Conservation (phyloP, 2,888 invertebrate species). For the Fragum whitleyi region DNA sequence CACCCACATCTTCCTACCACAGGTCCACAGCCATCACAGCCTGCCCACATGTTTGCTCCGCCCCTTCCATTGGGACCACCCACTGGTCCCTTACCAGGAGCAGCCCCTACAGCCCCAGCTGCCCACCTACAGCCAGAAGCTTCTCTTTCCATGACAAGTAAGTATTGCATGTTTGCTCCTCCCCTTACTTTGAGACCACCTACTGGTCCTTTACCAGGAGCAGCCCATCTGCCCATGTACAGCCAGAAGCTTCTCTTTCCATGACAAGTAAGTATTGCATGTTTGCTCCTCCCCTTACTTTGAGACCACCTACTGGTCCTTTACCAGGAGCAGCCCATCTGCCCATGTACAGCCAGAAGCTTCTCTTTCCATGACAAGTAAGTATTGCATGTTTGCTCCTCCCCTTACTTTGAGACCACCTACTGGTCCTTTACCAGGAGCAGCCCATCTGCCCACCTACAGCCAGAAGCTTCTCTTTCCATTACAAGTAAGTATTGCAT, state of each 20-base stretch:
- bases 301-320: slow-evolving; percentile 68
- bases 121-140: slow-evolving; percentile 53
- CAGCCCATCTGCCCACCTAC: slow-evolving; percentile 47
- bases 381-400: slow-evolving; percentile 75
- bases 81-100: slow-evolving; percentile 62
- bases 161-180: slow-evolving; percentile 75
- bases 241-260: slow-evolving; percentile 49
- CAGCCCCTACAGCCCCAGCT: slow-evolving; percentile 35
- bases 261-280: slow-evolving; percentile 64
- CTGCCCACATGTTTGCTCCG: slow-evolving; percentile 75
- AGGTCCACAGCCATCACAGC: slow-evolving; percentile 55
- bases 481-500: slow-evolving; percentile 64
- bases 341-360: slow-evolving; percentile 55
- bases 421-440: slow-evolving; percentile 62
- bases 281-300: slow-evolving; percentile 78
- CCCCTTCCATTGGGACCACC: slow-evolving; percentile 76
- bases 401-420: slow-evolving; percentile 76
- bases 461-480: slow-evolving; percentile 49
- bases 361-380: slow-evolving; percentile 53
- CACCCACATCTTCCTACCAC: slow-evolving; percentile 48
- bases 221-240: slow-evolving; percentile 49
- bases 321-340: slow-evolving; percentile 60
- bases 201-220: slow-evolving; percentile 62
- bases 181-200: slow-evolving; percentile 76
- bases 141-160: slow-evolving; percentile 53